Base-by-base conservation (phyloP, 1,140 invertebrate genomes). In the Pentalonia nigronervosa region DNA sequence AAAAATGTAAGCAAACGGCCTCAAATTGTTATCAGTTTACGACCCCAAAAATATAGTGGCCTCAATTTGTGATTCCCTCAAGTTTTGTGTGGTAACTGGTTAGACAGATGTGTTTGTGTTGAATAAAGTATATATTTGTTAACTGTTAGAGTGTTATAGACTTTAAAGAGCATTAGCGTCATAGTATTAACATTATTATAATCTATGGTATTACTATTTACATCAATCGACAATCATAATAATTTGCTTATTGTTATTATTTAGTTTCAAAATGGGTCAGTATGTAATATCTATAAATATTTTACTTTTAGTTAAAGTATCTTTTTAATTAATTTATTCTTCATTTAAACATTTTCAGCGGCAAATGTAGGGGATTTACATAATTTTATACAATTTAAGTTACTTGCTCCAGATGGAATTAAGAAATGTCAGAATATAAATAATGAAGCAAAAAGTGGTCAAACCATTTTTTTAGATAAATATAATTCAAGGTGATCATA, bases 381-480 rank as follows among this genome's bases (percentile, higher is more conserved):
- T 41, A 6, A 89, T 89, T 56, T 53, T 56, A 56, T 14, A 56
- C 48, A 56, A 56, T 89, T 89, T 56, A 89, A 89, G 8, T 25
- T 89, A 41, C 87, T 89, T 56, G 8, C 87, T 56, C 21, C 48
- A 25, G 87, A 89, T 6, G 87, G 20, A 11, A 56, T 89, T 11
- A 89, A 89, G 21, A 89, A 89, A 56, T 89, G 87, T 89, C 48
- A 89, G 41, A 53, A 23, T 23, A 89, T 56, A 36, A 89, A 89
- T 41, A 56, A 89, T 36, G 87, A 89, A 89, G 87, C 36, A 89
- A 89, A 56, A 56, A 56, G 56, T 53, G 87, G 87, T 56, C 87
- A 89, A 36, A 36, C 50, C 20, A 56, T 89, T 25, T 6, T 25
- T 89, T 89, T 89, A 41, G 48, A 89, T 56, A 56, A 89, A 56